These are phyloP conservation scores for Acanthosepion esculentum DNA, from an alignment of 2,888 invertebrate species.

Conservation along the genomic window DNA sequence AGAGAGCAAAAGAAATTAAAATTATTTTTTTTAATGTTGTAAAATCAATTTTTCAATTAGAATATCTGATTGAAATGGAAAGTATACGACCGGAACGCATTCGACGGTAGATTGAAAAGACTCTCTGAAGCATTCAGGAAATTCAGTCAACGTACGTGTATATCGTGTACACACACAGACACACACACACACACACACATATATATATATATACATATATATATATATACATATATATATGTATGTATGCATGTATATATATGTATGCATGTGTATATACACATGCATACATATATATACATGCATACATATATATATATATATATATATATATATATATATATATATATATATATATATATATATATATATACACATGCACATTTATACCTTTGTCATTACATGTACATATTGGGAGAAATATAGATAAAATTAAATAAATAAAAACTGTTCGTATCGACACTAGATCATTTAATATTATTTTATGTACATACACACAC, in stretches of 20 bases:
- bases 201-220: not conserved
- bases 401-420: not conserved
- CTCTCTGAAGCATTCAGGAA: not conserved
- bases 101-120: not conserved
- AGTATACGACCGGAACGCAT: not conserved
- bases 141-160: not conserved
- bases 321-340: not conserved
- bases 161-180: not conserved
- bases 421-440: not conserved
- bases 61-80: conserved; percentile 33
- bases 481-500: no score
- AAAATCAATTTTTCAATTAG: conserved; percentile 33
- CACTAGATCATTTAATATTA: no score
- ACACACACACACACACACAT: not conserved
- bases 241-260: not conserved
- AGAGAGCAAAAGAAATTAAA: not conserved
- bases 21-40: not conserved
- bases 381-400: not conserved
- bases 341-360: not conserved
- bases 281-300: not conserved
- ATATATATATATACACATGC: not conserved
- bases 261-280: not conserved
- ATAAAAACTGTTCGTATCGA: no score
- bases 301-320: not conserved
- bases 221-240: not conserved